Evolutionary conservation across 1,140 invertebrate species (phyloP).

Genomic region (Wiebesia pumilae): DNA sequence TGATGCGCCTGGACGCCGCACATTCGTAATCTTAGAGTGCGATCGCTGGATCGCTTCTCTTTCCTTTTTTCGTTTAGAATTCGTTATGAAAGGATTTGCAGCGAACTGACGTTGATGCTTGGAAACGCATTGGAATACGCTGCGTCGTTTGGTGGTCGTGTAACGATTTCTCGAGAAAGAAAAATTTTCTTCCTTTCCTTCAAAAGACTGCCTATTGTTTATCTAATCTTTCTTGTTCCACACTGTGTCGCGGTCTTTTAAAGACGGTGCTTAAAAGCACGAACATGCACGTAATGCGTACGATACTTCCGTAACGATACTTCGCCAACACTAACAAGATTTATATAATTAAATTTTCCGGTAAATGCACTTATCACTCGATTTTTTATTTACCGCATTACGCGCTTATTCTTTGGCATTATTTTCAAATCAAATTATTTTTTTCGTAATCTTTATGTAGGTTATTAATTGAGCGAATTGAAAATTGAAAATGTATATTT

Average conservation of each 20-base stretch:
- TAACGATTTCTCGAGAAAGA: neutral
- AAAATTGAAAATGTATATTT: neutral
- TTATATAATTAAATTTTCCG: slow-evolving; percentile 20
- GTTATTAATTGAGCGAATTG: neutral
- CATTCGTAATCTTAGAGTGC: neutral
- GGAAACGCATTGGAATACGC: neutral
- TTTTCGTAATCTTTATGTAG: neutral
- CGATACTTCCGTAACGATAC: neutral
- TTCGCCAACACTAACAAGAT: slow-evolving; percentile 10
- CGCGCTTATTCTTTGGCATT: neutral
- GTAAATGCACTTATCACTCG: neutral
- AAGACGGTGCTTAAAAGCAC: neutral
- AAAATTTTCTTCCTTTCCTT: slow-evolving; percentile 12
- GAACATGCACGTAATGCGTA: neutral
- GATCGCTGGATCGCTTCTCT: neutral
- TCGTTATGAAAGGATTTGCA: neutral
- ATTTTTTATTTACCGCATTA: slow-evolving; percentile 12
- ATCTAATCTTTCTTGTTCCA: slow-evolving; percentile 6
- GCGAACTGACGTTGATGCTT: neutral
- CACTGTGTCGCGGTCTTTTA: slow-evolving; percentile 6
- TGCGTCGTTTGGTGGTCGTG: neutral
- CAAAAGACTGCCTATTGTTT: slow-evolving; percentile 20
- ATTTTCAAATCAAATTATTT: neutral
- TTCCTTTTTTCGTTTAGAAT: neutral
- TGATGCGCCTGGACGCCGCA: neutral